Evolutionary conservation across 2,888 invertebrate genomes (phyloP).

Genomic region (Tridacna gigas): DNA sequence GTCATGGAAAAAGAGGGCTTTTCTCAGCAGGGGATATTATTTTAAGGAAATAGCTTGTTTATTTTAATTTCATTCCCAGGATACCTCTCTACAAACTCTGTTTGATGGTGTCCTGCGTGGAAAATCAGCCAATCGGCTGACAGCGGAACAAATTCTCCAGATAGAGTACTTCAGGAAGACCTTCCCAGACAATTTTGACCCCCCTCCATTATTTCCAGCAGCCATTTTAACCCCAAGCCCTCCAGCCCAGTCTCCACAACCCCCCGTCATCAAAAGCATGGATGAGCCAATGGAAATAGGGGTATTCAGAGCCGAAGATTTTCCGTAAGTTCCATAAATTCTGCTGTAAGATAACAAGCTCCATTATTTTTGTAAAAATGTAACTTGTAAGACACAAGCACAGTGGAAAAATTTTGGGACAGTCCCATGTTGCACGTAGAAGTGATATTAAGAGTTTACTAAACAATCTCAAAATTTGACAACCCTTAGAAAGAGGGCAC

Average conservation of each 20-base stretch:
- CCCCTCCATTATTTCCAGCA: conserved; percentile 10
- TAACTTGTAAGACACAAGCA: no score
- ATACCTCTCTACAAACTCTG: conserved; percentile 46
- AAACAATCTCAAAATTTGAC: no score
- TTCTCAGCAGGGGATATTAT: no score
- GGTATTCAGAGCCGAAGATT: conserved; percentile 61
- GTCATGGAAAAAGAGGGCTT: no score
- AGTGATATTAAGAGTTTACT: no score
- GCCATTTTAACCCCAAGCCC: conserved; percentile 1
- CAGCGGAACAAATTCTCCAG: conserved; percentile 50
- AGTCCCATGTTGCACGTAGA: no score
- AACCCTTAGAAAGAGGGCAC: no score
- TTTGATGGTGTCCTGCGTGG: conserved; percentile 55
- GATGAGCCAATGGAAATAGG: conserved; percentile 63
- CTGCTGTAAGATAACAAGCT: no score
- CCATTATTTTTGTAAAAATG: no score
- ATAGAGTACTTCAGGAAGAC: conserved; percentile 51
- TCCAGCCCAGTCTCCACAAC: conserved; percentile 14
- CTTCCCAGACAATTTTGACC: conserved; percentile 26
- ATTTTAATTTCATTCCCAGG: conserved; percentile 40
- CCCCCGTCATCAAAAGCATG: conserved; percentile 42
- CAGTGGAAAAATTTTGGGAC: no score
- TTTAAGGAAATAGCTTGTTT: no score
- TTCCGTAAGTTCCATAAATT: conserved; percentile 56
- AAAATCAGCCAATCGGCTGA: conserved; percentile 36